Base-by-base conservation (phyloP, 2,113 vertebrate species). In the Corvus cornix region DNA sequence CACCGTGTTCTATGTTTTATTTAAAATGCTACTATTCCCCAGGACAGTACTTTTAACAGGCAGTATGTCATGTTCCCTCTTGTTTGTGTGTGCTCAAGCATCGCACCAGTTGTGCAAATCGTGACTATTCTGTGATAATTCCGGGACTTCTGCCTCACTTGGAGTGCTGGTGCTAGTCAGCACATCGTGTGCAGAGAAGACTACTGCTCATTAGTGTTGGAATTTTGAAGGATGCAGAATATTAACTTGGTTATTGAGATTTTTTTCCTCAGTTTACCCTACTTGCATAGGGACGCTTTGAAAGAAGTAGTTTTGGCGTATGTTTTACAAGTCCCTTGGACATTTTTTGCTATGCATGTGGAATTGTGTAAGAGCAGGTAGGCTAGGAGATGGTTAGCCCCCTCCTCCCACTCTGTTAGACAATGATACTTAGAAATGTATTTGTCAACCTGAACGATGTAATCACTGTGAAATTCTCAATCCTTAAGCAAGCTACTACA, bases 51-150 rank as follows among this genome's bases (percentile, higher is more conserved):
- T 86, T 68, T 64, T 60, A 72, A 51, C 33, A 52, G 26, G 19
- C 37, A 66, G 13, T 39, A 6, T 31, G 17, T 90, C 24, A 4
- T 11, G 26, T 48, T 88, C 17, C 26, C 58, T 72, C 16, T 63
- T 74, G n/a, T 41, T 18, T 66, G 12, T 41, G 22, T 59, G 26
- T 31, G 16, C 59, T 86, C 35, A 51, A 55, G 46, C 28, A 26
- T 55, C 0, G 0, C 9, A 51, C 31, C 8, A 24, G 5, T 76
- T 87, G n/a, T 0, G 6, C 21, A n/a, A 69, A 74, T 64, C 12
- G 4, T 28, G 68, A 11, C 48, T 84, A 1, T 39, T 48, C 51
- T 52, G 3, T 75, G 35, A 49, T 75, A 46, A 13, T 27, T 80
- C 55, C 39, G 70, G 13, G n/a, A 49, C 28, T 81, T 78, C 18